Conservation (phyloP, 2,888 invertebrate species). For the Tenthredo amoena region DNA sequence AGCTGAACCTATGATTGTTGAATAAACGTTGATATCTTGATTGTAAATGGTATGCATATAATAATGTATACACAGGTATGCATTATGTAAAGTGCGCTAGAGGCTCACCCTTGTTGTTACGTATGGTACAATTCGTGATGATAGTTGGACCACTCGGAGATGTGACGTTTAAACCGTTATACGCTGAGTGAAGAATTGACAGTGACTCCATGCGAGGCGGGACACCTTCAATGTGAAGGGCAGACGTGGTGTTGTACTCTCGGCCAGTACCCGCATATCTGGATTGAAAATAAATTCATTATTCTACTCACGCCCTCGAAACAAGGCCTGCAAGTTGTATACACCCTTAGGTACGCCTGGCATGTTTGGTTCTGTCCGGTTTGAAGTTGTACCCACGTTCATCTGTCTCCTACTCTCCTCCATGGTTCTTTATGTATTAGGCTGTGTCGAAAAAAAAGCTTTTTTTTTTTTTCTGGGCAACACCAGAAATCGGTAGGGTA, state of each 20-base stretch:
- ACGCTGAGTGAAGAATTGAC: slow-evolving; percentile 92
- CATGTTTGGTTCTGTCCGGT: too few species aligned
- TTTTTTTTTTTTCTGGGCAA: too few species aligned
- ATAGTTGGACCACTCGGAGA: slow-evolving; percentile 89
- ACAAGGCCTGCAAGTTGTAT: not conserved
- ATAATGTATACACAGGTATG: not conserved
- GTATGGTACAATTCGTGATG: slow-evolving; percentile 90
- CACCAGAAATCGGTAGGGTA: too few species aligned
- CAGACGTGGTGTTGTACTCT: slow-evolving; percentile 89
- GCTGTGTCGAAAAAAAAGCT: too few species aligned
- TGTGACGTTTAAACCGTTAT: slow-evolving; percentile 95
- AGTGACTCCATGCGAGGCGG: slow-evolving; percentile 94
- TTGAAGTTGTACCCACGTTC: too few species aligned
- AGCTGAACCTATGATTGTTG: not conserved
- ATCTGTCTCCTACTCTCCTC: too few species aligned
- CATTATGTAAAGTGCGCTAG: not conserved
- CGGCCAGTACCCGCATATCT: slow-evolving; percentile 91
- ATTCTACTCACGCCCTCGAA: not conserved
- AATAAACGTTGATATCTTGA: not conserved
- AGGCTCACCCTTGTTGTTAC: slow-evolving; percentile 85
- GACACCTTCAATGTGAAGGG: slow-evolving; percentile 92
- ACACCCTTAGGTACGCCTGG: not conserved
- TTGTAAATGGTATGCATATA: not conserved
- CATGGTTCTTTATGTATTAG: too few species aligned
- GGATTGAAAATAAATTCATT: not conserved